Conservation (phyloP, 2,113 vertebrate genomes). For the Candoia aspera region DNA sequence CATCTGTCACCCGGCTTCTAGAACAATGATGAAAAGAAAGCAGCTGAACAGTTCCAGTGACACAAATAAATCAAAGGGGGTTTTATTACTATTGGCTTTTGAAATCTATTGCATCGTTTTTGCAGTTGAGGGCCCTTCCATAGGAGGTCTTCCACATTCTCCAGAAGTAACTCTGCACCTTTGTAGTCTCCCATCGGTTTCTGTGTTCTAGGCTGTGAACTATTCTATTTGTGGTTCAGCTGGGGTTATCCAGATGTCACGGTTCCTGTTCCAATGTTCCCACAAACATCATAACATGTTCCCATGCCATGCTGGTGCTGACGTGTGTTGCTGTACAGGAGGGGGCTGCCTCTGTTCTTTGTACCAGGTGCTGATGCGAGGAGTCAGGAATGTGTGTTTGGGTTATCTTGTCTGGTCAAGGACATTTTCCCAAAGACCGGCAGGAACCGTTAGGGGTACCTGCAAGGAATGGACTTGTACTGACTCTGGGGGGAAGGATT, state of each 20-base stretch:
- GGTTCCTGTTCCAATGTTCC: too few species aligned
- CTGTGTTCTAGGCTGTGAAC: not conserved
- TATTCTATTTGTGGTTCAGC: not conserved
- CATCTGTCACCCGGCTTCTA: constrained; percentile 53
- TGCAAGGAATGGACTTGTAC: too few species aligned
- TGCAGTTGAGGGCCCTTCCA: not conserved
- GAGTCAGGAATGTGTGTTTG: too few species aligned
- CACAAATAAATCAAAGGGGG: constrained; percentile 47
- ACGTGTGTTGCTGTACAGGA: too few species aligned
- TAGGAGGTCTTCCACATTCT: not conserved
- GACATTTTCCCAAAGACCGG: too few species aligned
- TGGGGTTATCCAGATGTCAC: not conserved
- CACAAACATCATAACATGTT: too few species aligned
- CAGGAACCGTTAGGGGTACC: too few species aligned
- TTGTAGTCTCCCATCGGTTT: not conserved
- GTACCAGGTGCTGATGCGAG: too few species aligned
- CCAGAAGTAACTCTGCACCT: not conserved
- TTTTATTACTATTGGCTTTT: not conserved
- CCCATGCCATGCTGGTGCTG: too few species aligned
- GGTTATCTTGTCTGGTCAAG: too few species aligned
- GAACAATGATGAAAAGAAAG: constrained; percentile 59
- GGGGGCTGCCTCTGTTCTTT: too few species aligned
- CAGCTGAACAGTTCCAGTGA: constrained; percentile 31
- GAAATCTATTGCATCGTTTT: not conserved
- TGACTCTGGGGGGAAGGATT: too few species aligned